Percentiles rank a stretch among this genome's conserved stretches.
phyloP scores from a whole-genome alignment of 2,888 invertebrate genomes.

The Amblyjoppa proteus region DNA sequence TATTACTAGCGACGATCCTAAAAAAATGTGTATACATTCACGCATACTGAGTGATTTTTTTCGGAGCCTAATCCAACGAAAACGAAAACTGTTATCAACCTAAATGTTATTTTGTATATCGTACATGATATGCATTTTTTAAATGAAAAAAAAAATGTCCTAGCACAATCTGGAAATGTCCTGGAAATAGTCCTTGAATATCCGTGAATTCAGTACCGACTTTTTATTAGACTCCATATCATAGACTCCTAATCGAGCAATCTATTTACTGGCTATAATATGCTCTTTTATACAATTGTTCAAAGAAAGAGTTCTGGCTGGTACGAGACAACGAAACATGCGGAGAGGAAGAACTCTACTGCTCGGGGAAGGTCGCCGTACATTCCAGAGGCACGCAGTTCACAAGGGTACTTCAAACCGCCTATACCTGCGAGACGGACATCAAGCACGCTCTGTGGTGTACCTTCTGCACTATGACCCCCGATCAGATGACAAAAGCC shows the following conservation, averaged over 20 bases:
- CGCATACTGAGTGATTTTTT: constrained; percentile 6
- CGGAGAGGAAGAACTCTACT: constrained; percentile 94
- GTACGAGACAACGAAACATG: constrained; percentile 86
- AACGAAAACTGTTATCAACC: no score
- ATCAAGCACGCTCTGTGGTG: constrained; percentile 94
- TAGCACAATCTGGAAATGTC: no score
- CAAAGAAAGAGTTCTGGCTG: constrained; percentile 82
- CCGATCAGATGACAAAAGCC: constrained; percentile 85
- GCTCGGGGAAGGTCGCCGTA: constrained; percentile 93
- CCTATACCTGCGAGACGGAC: constrained; percentile 93
- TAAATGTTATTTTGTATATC: neutral
- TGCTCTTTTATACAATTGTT: constrained; percentile 12
- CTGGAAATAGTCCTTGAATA: no score
- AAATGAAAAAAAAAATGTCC: no score
- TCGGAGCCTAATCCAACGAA: neutral
- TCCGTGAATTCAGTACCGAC: no score
- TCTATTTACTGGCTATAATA: neutral
- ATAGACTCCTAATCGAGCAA: neutral
- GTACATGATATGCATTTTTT: neutral
- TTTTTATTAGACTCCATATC: no score
- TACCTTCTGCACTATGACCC: constrained; percentile 86
- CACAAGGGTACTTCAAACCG: constrained; percentile 82
- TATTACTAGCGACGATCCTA: no score
- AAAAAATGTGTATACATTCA: neutral
- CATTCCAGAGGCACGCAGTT: constrained; percentile 80